These are phyloP conservation scores for Smutsia temminckii DNA, from an alignment of 2,797 vertebrate genomes.

Conservation along the genomic window DNA sequence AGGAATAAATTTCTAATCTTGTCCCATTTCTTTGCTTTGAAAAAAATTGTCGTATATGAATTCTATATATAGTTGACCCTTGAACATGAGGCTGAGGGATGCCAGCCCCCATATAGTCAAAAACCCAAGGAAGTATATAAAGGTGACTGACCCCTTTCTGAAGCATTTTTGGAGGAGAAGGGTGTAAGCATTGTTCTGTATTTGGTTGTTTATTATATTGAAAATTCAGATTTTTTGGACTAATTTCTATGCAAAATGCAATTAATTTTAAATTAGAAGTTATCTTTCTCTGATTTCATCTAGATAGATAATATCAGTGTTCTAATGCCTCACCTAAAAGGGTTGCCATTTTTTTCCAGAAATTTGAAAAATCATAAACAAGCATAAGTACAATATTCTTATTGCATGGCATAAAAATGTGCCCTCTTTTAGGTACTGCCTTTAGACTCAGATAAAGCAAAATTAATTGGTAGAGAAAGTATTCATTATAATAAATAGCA, in stretches of 20 bases:
- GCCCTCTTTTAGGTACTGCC: background rate
- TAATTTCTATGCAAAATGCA: background rate
- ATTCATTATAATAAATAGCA: background rate
- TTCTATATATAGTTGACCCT: background rate
- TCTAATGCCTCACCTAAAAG: background rate
- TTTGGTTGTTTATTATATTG: background rate
- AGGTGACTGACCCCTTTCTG: background rate
- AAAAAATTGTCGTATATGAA: background rate
- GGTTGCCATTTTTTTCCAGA: background rate
- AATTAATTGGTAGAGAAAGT: background rate
- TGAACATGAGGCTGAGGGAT: too few species aligned
- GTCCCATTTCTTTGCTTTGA: constrained; percentile 13
- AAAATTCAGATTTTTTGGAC: background rate
- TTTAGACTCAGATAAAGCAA: background rate
- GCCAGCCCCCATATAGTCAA: too few species aligned
- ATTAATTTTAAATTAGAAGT: constrained; percentile 20
- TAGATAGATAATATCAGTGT: background rate
- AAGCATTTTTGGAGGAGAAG: background rate
- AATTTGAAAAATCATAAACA: background rate
- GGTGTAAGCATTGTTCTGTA: background rate
- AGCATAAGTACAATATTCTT: background rate
- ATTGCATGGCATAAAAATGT: background rate
- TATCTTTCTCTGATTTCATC: background rate
- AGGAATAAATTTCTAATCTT: background rate
- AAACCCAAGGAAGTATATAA: background rate